These are phyloP conservation scores for Parapsyche elsis DNA, from an alignment of 1,140 invertebrate species.

Conservation along the genomic window DNA sequence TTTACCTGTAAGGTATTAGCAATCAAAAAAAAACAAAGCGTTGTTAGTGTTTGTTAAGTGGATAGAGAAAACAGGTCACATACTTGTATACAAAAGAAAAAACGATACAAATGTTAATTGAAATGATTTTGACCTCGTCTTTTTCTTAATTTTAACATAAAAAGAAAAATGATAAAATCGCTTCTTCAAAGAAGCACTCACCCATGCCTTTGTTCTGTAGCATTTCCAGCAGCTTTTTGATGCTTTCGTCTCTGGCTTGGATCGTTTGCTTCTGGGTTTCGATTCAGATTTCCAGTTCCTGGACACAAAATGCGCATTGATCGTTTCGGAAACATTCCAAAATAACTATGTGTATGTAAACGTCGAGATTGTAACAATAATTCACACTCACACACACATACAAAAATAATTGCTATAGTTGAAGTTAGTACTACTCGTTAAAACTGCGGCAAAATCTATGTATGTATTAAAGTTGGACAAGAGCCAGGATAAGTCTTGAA, in stretches of 20 bases:
- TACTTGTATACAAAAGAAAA: not conserved
- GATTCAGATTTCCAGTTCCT: slow-evolving; percentile 95
- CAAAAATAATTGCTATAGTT: too few relatives aligned
- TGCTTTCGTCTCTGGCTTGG: slow-evolving; percentile 95
- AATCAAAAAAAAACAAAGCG: slow-evolving; percentile 38
- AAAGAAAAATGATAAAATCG: slow-evolving; percentile 15
- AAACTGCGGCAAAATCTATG: too few relatives aligned
- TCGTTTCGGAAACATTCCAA: not conserved
- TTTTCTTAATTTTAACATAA: not conserved
- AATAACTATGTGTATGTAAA: too few relatives aligned
- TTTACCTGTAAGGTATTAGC: slow-evolving; percentile 75
- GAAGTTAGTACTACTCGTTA: too few relatives aligned
- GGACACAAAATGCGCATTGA: slow-evolving; percentile 49
- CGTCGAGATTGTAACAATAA: too few relatives aligned
- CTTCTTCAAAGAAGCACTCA: slow-evolving; percentile 68
- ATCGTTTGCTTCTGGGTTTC: slow-evolving; percentile 98
- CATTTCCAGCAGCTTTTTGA: slow-evolving; percentile 99
- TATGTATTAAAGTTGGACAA: too few relatives aligned
- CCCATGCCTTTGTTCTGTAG: slow-evolving; percentile 96
- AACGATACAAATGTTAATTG: too few relatives aligned
- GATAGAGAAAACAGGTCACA: not conserved
- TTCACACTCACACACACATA: too few relatives aligned
- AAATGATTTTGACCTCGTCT: not conserved
- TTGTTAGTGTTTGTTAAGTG: slow-evolving; percentile 23
- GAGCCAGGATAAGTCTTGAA: too few relatives aligned